Base-by-base conservation (phyloP, 2,113 vertebrate genomes). In the Syrrhaptes paradoxus region DNA sequence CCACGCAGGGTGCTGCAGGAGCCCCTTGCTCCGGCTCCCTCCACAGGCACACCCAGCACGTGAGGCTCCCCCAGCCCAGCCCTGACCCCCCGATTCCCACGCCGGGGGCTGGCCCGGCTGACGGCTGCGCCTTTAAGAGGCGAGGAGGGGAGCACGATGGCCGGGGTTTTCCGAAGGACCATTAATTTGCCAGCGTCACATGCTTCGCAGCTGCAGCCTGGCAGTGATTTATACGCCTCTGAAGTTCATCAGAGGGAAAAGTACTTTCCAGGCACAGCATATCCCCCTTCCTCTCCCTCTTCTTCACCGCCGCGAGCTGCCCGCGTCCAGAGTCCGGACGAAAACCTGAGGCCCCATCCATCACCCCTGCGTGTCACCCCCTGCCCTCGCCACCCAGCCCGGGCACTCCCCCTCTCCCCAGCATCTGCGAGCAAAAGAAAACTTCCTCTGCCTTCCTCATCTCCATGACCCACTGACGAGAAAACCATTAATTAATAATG, bases 161-260 rank as follows among this genome's bases (percentile, higher is more conserved):
- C 87, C 46, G 43, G 67, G 4, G 32, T 58, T 72, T 94, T 89
- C 89, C 54, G 1, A 89, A 76, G 89, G 74, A 36, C 70, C 95
- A 90, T 94, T 84, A 91, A 94, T 96, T 90, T 93, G 81, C 94
- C 85, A 91, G 88, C 36, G 19, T 96, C 94, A 96, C 90, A 91
- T 93, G 90, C 67, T 96, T 49, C 72, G 11, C 94, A 95, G 96
- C 92, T 95, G 95, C 94, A 95, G 95, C 95, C 87, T 89, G 96
- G 93, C 94, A 96, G 93, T 91, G 96, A 97, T 97, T 95, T 97
- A 97, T 90, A 61, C 28, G 34, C 71, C 87, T 82, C 96, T 96
- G 82, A 96, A 96, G 95, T 92, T 96, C 96, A 94, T 89, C 78
- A 85, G 90, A 95, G 96, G 91, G 70, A 94, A 95, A 92, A 91